Evolutionary conservation across 2,888 invertebrate species (phyloP), one percentile per base, ranked within the genome.

Genomic region (Tethea ocularis): DNA sequence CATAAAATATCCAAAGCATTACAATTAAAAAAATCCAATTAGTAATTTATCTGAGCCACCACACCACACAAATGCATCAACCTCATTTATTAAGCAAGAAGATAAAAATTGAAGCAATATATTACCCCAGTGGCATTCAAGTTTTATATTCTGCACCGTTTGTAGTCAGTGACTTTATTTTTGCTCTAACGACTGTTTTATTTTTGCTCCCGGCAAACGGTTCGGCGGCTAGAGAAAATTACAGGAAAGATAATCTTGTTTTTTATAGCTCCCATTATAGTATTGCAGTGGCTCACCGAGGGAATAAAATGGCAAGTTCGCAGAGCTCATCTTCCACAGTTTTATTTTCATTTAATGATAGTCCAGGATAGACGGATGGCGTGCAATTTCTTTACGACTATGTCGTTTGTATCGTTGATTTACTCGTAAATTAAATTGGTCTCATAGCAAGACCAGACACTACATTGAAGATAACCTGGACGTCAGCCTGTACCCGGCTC

Each of bases 221-320:
- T 61, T 64, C 66, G 58, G 26, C 55, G 64, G 66, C 29, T 63
- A 66, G 67, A 64, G 70, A 75, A 76, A 78, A 80, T 79, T 75
- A 80, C 77, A 78, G 74, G 73, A 78, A 72, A 74, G 75, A 82
- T 82, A 74, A 78, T 78, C 74, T 69, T 61, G 61, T 77, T 76
- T 77, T 80, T 81, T 78, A 82, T 73, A 66, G 72, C 69, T 60
- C 51, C 67, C 68, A 71, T 78, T 77, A 73, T 62, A 69, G 69
- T 75, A 80, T 77, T 72, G 80, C 74, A 74, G 66, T 64, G 68
- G 62, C 70, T 77, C 60, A 66, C 66, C 57, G 64, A 57, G 62
- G 59, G 58, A 62, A 70, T 73, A 68, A 73, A 78, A 74, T 68
- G 67, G 66, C 64, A 67, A 66, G 57, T 66, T 66, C 57, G 29